Evolutionary conservation across 2,888 invertebrate species (phyloP).

Genomic region (Drosophila colorata): DNA sequence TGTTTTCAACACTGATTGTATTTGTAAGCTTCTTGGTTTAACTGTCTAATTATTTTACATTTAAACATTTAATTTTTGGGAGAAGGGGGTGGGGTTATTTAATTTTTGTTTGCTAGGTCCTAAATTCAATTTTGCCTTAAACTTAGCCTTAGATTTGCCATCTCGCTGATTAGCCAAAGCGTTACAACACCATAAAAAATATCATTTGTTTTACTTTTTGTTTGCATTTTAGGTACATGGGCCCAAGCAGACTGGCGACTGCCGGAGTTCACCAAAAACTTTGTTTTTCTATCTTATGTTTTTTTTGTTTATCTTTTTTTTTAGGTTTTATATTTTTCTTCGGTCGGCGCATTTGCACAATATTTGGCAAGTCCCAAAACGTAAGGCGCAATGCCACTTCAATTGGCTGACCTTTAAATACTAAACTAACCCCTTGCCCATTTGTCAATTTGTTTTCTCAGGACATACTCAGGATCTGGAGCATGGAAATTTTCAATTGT

Average conservation of each 20-base stretch:
- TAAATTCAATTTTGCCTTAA: conserved; percentile 66
- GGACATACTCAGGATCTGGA: conserved; percentile 6
- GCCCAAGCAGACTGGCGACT: conserved; percentile 52
- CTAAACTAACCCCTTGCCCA: conserved; percentile 36
- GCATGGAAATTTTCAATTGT: conserved; percentile 46
- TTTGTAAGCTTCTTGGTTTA: conserved; percentile 84
- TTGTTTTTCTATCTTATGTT: conserved; percentile 16
- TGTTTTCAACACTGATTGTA: conserved; percentile 84
- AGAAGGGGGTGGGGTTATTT: conserved; percentile 46
- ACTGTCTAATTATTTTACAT: conserved; percentile 82
- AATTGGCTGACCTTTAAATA: conserved; percentile 52
- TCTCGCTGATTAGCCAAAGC: conserved; percentile 56
- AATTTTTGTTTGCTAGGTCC: conserved; percentile 51
- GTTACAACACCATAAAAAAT: conserved; percentile 76
- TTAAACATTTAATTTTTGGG: conserved; percentile 75
- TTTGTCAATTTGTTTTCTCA: conserved; percentile 8
- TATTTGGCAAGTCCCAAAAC: conserved; percentile 38
- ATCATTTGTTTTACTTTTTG: conserved; percentile 46
- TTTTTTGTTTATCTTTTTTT: conserved; percentile 9
- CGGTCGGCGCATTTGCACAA: conserved; percentile 23
- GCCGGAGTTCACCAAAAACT: conserved; percentile 43
- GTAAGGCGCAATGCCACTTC: conserved; percentile 16
- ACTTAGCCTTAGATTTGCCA: conserved; percentile 57
- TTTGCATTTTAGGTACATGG: conserved; percentile 65
- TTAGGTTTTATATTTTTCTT: conserved; percentile 1